Percentiles rank a stretch among this genome's conserved stretches.
Evolutionary conservation across 1,140 invertebrate species (phyloP).

Genomic region (Aphidius ervi): DNA sequence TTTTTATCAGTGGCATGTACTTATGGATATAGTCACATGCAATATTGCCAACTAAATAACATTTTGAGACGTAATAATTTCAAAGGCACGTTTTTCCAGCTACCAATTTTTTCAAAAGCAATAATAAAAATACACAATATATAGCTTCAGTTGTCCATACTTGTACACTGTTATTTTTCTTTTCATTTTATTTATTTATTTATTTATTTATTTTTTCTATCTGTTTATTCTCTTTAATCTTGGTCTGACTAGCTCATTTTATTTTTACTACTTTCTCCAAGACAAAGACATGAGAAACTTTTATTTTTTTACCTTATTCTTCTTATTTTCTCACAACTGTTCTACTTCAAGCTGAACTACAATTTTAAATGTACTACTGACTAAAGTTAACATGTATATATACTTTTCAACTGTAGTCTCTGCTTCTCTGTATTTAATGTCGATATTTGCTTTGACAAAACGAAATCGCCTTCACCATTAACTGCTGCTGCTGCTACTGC

Average conservation of each 20-base stretch:
- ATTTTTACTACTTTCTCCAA: too few species aligned
- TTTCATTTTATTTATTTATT: too few species aligned
- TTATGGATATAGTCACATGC: not conserved
- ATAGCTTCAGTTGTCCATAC: conserved; percentile 21
- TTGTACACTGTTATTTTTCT: conserved; percentile 19
- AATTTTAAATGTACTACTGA: conserved; percentile 8
- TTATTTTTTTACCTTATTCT: too few species aligned
- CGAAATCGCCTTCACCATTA: conserved; percentile 38
- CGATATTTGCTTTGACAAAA: conserved; percentile 47
- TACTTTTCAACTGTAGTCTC: not conserved
- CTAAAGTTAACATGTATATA: not conserved
- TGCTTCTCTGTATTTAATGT: conserved; percentile 32
- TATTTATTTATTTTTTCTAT: too few species aligned
- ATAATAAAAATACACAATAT: conserved; percentile 37
- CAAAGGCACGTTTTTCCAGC: conserved; percentile 38
- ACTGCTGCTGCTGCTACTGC: too few species aligned
- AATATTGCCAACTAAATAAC: conserved; percentile 2
- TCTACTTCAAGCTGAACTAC: too few species aligned
- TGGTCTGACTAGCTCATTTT: too few species aligned
- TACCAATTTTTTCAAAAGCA: conserved; percentile 50
- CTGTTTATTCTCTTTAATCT: too few species aligned
- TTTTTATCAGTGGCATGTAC: too few species aligned
- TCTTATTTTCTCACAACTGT: too few species aligned
- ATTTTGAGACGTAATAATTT: conserved; percentile 45
- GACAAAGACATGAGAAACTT: too few species aligned